phyloP scores from a whole-genome alignment of 2,113 vertebrate species.

The Bufo gargarizans region DNA sequence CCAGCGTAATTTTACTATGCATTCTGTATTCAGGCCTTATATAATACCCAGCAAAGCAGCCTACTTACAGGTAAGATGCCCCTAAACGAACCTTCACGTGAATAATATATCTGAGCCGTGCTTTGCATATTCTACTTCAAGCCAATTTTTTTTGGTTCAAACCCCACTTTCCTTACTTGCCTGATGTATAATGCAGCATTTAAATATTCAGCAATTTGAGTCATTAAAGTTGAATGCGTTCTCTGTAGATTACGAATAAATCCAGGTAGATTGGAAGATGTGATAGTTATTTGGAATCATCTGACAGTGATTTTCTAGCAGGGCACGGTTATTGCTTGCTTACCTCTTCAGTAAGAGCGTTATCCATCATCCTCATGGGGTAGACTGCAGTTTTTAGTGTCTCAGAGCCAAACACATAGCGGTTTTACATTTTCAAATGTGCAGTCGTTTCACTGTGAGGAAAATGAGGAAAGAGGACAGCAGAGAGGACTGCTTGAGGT shows the following conservation, averaged over 20 bases:
- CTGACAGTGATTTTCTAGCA: slow-evolving; percentile 12
- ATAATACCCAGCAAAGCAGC: background rate
- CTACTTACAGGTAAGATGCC: background rate
- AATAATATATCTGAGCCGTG: background rate
- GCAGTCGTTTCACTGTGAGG: background rate
- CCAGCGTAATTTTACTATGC: too few relatives aligned
- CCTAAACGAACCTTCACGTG: background rate
- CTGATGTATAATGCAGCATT: slow-evolving; percentile 34
- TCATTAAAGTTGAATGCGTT: slow-evolving; percentile 30
- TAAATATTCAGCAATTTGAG: slow-evolving; percentile 40
- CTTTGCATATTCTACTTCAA: background rate
- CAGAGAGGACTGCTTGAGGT: background rate
- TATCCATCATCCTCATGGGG: slow-evolving; percentile 37
- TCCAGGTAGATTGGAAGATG: slow-evolving; percentile 5
- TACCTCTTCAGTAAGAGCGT: slow-evolving; percentile 27
- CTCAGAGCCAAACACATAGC: slow-evolving; percentile 15
- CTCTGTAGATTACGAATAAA: slow-evolving; percentile 38
- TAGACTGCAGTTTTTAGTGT: slow-evolving; percentile 26
- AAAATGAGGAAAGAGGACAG: background rate
- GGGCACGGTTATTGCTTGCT: slow-evolving; percentile 38
- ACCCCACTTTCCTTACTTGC: background rate
- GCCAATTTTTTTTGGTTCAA: background rate
- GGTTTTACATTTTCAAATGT: background rate
- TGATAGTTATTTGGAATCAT: slow-evolving; percentile 26
- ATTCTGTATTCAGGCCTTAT: too few relatives aligned